Conservation (phyloP, 2,797 vertebrate species). For the Mus spretus region DNA sequence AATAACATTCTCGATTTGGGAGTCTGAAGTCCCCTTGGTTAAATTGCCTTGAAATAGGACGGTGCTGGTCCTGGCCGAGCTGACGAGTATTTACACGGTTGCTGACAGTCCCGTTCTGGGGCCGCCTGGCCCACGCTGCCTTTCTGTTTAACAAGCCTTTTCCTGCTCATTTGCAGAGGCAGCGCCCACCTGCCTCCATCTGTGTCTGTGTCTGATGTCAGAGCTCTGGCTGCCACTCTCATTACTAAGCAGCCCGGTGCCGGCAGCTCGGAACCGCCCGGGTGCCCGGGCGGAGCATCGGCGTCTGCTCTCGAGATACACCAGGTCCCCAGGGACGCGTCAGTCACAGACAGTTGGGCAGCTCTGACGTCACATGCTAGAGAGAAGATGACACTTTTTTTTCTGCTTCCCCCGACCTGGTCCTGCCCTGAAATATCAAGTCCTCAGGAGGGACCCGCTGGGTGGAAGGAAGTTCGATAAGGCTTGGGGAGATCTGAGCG, state of each 20-base stretch:
- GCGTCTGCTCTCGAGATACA: neutral
- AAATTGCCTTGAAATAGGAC: slow-evolving; percentile 77
- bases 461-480: slow-evolving; percentile 53
- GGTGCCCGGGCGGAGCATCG: neutral
- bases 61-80: slow-evolving; percentile 17
- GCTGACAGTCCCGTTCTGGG: slow-evolving; percentile 33
- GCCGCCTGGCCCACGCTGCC: neutral
- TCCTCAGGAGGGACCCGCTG: neutral
- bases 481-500: slow-evolving; percentile 45
- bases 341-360: neutral
- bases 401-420: neutral
- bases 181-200: slow-evolving; percentile 51
- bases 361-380: slow-evolving; percentile 42
- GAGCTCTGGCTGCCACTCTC: slow-evolving; percentile 4
- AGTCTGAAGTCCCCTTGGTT: slow-evolving; percentile 74
- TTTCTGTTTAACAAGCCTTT: slow-evolving; percentile 71
- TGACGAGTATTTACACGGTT: slow-evolving; percentile 32
- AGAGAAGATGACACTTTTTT: slow-evolving; percentile 14
- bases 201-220: neutral
- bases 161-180: slow-evolving; percentile 10
- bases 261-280: neutral
- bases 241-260: slow-evolving; percentile 41
- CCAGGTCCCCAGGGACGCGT: neutral
- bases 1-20: slow-evolving; percentile 69
- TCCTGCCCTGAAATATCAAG: neutral